A percentile compares a stretch with the other conserved stretches of the same genome.
phyloP scores from a whole-genome alignment of 2,113 vertebrate species.

The Chunga burmeisteri region DNA sequence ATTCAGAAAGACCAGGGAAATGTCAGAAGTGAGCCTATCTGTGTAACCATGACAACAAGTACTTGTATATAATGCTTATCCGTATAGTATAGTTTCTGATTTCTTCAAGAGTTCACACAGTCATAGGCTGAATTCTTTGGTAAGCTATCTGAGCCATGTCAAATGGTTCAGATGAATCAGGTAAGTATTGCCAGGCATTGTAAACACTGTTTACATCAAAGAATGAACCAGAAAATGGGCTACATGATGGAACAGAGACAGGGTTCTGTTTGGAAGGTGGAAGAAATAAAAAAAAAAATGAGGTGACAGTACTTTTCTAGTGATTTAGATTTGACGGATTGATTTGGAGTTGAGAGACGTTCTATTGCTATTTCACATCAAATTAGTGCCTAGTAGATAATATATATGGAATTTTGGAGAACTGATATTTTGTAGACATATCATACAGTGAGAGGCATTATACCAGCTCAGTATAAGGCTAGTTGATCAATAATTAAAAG shows the following conservation, averaged over 20 bases:
- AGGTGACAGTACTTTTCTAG: neutral
- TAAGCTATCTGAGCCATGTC: neutral
- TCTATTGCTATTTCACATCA: neutral
- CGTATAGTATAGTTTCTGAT: neutral
- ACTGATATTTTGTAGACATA: neutral
- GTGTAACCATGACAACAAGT: slow-evolving; percentile 52
- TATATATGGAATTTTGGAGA: neutral
- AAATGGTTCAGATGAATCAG: neutral
- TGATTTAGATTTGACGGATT: neutral
- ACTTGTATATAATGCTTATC: slow-evolving; percentile 15
- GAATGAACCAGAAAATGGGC: neutral
- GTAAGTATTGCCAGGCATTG: neutral
- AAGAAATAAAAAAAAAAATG: neutral
- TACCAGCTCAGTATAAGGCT: neutral
- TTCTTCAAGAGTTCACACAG: neutral
- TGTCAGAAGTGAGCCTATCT: slow-evolving; percentile 23
- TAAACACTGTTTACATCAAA: neutral
- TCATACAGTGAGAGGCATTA: neutral
- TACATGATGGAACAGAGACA: neutral
- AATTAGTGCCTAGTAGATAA: neutral
- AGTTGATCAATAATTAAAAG: slow-evolving; percentile 14
- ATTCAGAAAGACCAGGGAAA: neutral
- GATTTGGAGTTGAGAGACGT: neutral
- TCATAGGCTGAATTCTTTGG: neutral
- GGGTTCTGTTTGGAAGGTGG: neutral